Evolutionary conservation across 2,797 vertebrate genomes (phyloP), one percentile per base, ranked within the genome.

Genomic region (Perdix hodgsoniae): DNA sequence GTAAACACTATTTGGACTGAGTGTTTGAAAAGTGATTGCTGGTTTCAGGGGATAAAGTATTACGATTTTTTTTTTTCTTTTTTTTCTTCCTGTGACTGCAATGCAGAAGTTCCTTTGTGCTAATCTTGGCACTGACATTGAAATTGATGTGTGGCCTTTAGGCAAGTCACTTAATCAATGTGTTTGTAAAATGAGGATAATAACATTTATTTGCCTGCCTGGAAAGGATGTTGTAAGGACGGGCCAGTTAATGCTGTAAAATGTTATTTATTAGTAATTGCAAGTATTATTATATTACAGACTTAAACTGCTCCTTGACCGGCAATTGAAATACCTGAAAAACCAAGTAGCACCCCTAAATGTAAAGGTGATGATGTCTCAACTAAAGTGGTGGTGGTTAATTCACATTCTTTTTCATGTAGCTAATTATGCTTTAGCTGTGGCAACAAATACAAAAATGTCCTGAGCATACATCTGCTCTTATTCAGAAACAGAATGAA

Each of bases 151-250:
- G 85, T 92, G 92, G 91, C 92, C 94, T 96, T 96, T 95, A 91
- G 85, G 83, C 66, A 91, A 94, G 91, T 94, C 91, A 93, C 93
- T 96, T 96, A 94, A 96, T 95, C 96, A 90, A 94, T 94, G 86
- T 94, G 91, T 96, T 95, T 96, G 71, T 63, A 91, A 93, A 95
- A 95, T 82, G 74, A 90, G 89, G 77, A 91, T 95, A 92, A 92
- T 89, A 95, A 64, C 66, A 93, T 86, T 92, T 90, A 95, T 95
- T 96, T 93, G 79, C 44, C 66, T 92, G 87, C 70, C 71, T 84
- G 67, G 74, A 88, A 94, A 93, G 74, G 64, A 93, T 84, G 85
- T 29, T 78, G 64, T 84, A 79, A 69, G 74, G 77, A 90, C 74
- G 84, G 74, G 73, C 65, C 86, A 60, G 89, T 90, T 93, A 95